phyloP scores from a whole-genome alignment of 1,140 invertebrate species.

The Teleopsis dalmanni region DNA sequence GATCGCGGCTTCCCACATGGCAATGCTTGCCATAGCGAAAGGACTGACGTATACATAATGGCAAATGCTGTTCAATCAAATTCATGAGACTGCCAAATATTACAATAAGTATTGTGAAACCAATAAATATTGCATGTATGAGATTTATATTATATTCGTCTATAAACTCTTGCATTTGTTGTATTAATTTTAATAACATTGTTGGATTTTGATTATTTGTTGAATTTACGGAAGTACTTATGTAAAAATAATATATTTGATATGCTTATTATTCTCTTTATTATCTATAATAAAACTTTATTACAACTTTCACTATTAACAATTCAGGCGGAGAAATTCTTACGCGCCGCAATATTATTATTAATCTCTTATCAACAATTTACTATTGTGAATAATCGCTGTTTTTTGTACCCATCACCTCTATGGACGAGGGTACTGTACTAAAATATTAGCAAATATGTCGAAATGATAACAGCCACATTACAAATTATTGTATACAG shows the following conservation, averaged over 20 bases:
- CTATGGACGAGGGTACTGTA: too few relatives aligned
- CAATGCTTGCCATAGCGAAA: constrained; percentile 64
- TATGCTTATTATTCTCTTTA: neutral
- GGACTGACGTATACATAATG: constrained; percentile 51
- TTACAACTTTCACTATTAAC: too few relatives aligned
- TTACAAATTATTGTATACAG: too few relatives aligned
- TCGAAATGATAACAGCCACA: too few relatives aligned
- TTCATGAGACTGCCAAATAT: constrained; percentile 53
- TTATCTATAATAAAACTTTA: neutral
- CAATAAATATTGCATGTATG: constrained; percentile 50
- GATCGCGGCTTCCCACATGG: constrained; percentile 47
- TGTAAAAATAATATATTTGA: too few relatives aligned
- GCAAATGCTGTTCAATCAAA: constrained; percentile 55
- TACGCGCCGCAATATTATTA: too few relatives aligned
- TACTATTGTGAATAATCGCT: too few relatives aligned
- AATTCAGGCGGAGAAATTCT: too few relatives aligned
- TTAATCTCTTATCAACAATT: too few relatives aligned
- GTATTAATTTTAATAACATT: neutral
- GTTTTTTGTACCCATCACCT: too few relatives aligned
- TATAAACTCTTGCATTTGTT: constrained; percentile 13
- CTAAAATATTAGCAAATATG: too few relatives aligned
- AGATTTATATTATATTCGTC: constrained; percentile 46
- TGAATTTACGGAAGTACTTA: too few relatives aligned
- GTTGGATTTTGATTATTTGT: neutral
- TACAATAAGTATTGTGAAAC: constrained; percentile 46